Evolutionary conservation across 2,113 vertebrate genomes (phyloP).

Genomic region (Grammomys surdaster): DNA sequence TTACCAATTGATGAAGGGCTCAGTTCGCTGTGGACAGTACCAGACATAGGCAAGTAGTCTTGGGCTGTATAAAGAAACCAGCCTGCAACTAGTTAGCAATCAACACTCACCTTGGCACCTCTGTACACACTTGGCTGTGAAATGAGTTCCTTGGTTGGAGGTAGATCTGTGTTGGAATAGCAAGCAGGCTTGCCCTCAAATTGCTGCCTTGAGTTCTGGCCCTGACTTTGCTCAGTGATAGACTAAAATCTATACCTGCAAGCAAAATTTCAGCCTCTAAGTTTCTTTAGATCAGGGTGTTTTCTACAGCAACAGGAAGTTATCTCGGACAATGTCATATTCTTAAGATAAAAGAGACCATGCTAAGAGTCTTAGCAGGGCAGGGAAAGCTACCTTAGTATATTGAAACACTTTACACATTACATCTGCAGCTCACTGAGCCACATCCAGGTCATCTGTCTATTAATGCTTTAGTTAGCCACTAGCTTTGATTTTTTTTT

Average conservation of each 20-base stretch:
- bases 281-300: not conserved
- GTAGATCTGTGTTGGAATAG: no score
- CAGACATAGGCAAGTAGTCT: no score
- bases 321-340: not conserved
- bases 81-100: not conserved
- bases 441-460: not conserved
- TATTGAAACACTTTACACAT: not conserved
- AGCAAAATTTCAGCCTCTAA: not conserved
- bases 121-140: not conserved
- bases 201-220: not conserved
- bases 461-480: not conserved
- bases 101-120: not conserved
- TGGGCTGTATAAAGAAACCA: not conserved
- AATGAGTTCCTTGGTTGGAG: not conserved
- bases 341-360: not conserved
- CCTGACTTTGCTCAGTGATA: not conserved
- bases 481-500: not conserved
- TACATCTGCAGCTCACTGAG: not conserved
- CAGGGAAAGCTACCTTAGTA: not conserved
- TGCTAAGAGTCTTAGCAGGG: not conserved
- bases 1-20: no score
- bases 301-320: not conserved
- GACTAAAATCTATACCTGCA: no score
- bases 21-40: not conserved
- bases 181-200: not conserved